phyloP scores from a whole-genome alignment of 2,888 invertebrate species.

The Chymomyza fuscimana region DNA sequence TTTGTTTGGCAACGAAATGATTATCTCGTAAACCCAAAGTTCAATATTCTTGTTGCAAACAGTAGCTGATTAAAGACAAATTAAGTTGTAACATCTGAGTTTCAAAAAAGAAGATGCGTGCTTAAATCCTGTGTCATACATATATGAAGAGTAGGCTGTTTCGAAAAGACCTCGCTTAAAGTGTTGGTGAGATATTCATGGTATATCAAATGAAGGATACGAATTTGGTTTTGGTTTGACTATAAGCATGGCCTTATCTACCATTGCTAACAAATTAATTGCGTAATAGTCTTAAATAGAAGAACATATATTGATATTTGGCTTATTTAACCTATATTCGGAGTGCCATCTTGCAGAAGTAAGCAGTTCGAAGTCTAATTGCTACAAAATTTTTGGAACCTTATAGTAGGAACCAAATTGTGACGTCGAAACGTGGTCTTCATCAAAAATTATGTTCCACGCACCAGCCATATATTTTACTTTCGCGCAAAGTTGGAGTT shows the following conservation, averaged over 20 bases:
- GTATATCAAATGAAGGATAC: too few species aligned
- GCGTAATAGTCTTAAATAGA: neutral
- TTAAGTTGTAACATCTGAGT: conserved; percentile 28
- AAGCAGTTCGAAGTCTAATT: neutral
- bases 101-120: conserved; percentile 27
- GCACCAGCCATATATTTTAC: conserved; percentile 61
- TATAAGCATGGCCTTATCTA: neutral
- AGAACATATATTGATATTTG: neutral
- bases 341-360: neutral
- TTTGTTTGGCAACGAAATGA: conserved; percentile 18
- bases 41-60: conserved; percentile 44
- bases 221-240: neutral
- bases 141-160: too few species aligned
- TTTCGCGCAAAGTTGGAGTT: conserved; percentile 90
- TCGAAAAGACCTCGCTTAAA: too few species aligned
- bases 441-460: neutral
- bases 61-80: conserved; percentile 26
- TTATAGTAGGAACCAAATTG: neutral
- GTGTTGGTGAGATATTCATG: too few species aligned
- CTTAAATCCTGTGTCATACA: too few species aligned
- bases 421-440: too few species aligned
- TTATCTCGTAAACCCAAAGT: conserved; percentile 51
- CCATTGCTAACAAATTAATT: neutral
- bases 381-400: neutral
- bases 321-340: neutral